Evolutionary conservation across 1,140 invertebrate species (phyloP).

Genomic region (Macrotrachela quadricornifera): DNA sequence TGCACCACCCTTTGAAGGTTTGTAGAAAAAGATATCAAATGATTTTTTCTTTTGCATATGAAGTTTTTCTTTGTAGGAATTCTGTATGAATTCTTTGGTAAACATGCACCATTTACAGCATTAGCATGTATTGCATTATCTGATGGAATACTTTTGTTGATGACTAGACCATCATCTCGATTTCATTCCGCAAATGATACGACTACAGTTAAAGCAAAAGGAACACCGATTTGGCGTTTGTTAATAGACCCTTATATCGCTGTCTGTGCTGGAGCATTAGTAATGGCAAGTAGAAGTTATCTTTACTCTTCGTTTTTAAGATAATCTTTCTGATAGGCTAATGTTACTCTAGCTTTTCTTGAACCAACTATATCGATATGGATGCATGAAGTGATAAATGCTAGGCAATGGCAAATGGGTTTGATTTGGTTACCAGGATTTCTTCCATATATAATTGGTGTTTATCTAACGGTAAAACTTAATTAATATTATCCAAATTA

Average conservation of each 20-base stretch:
- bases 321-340: too few relatives aligned
- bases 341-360: constrained; percentile 87
- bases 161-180: constrained; percentile 54
- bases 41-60: too few relatives aligned
- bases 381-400: constrained; percentile 84
- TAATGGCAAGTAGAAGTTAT: too few relatives aligned
- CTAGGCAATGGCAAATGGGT: constrained; percentile 90
- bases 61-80: too few relatives aligned
- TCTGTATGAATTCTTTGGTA: constrained; percentile 86
- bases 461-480: constrained; percentile 83
- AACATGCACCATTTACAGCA: constrained; percentile 87
- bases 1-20: constrained; percentile 94
- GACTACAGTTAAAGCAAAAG: constrained; percentile 24
- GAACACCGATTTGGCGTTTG: constrained; percentile 68
- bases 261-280: constrained; percentile 77
- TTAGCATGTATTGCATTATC: constrained; percentile 74
- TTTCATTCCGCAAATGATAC: too few relatives aligned
- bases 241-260: constrained; percentile 95
- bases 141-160: constrained; percentile 75
- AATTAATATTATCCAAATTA: constrained; percentile 75
- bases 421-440: constrained; percentile 98
- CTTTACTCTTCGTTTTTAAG: too few relatives aligned
- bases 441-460: constrained; percentile 88
- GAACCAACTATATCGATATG: constrained; percentile 95
- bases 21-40: too few relatives aligned